Evolutionary conservation across 2,797 vertebrate species (phyloP), one percentile per base, ranked within the genome.

Genomic region (Cyprinella venusta): DNA sequence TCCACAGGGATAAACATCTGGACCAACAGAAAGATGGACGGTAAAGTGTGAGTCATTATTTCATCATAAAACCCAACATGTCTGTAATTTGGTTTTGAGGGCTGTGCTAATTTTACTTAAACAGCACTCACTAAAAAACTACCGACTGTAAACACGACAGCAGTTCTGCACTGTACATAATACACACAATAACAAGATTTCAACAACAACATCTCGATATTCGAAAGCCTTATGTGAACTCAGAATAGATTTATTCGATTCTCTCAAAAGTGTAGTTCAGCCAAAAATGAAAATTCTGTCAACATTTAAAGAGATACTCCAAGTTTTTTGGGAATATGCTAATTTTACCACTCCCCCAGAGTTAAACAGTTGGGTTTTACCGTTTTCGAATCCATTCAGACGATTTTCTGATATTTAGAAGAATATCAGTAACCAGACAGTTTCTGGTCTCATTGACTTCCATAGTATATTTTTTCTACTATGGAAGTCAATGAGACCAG

Each of bases 51-150:
- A 81, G 69, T 74, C 56, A 81, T 24, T 48, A 74, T 52, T 81
- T 74, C 69, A 74, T 70, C 33, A 52, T 72, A 61, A 64, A 81
- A 81, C 33, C 36, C 24, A 45, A 70, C 36, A 61, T 71, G 67
- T 59, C 78, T 79, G 64, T 79, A 69, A 79, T 79, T 80, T 71
- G 67, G 79, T 80, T 80, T 59, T 80, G 52, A 71, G 67, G 79
- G n/a, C 54, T 61, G 67, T 61, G 52, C 52, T 70, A 61, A 80
- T 80, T 80, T 70, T 30, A 80, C 79, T 70, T 80, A 61, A 61
- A 70, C 18, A 59, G 67, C 38, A 71, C 52, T 61, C 54, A 5
- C 52, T 40, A 33, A 45, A 80, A 80, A 61, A 71, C 78, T 45
- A 24, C 42, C 0, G 36, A 70, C 52, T 71, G 67, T 61, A 70